phyloP scores from a whole-genome alignment of 2,113 vertebrate genomes.

The Lagopus muta region DNA sequence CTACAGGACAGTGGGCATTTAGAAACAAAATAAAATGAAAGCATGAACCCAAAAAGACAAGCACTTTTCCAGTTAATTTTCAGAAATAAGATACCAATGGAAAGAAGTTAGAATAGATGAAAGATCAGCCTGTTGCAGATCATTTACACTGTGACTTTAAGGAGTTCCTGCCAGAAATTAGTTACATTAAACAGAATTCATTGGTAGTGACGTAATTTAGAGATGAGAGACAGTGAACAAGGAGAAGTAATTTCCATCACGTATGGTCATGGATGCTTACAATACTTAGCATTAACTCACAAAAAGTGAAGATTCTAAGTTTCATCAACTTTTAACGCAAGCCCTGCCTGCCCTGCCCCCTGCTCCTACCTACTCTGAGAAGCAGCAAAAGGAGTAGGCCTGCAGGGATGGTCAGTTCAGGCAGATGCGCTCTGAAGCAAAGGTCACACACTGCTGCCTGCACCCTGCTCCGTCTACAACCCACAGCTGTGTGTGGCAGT shows the following conservation, averaged over 20 bases:
- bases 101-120: not conserved
- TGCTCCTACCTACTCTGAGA: not conserved
- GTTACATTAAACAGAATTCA: not conserved
- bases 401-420: not conserved
- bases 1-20: not conserved
- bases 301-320: not conserved
- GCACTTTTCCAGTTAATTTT: not conserved
- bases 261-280: not conserved
- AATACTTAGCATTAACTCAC: not conserved
- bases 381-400: not conserved
- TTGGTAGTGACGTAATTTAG: not conserved
- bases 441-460: not conserved
- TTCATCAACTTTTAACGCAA: not conserved
- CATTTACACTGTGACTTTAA: not conserved
- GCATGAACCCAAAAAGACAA: constrained; percentile 5
- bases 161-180: constrained; percentile 11
- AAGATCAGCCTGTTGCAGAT: not conserved
- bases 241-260: not conserved
- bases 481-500: accelerated
- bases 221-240: not conserved
- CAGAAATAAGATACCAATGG: not conserved
- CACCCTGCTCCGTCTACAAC: accelerated
- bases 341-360: not conserved
- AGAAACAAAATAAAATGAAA: constrained; percentile 38
- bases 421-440: not conserved